Conservation (phyloP, 2,888 invertebrate genomes). For the Euspilapteryx auroguttella region DNA sequence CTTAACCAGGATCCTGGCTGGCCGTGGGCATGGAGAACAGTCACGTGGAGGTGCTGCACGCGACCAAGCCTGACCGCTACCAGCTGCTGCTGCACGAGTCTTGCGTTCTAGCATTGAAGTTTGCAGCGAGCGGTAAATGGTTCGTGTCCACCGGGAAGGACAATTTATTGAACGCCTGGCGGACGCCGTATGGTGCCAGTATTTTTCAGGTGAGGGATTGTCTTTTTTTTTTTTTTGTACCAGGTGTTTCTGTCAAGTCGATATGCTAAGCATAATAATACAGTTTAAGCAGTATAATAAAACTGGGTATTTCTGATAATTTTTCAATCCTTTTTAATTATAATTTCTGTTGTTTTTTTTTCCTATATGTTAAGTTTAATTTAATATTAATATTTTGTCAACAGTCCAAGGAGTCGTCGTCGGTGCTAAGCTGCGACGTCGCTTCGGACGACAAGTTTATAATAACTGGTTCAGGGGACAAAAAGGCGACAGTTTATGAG, state of each 20-base stretch:
- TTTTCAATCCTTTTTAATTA: no score
- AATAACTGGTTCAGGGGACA: conserved; percentile 97
- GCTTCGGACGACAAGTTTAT: conserved; percentile 97
- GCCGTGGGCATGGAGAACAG: conserved; percentile 99
- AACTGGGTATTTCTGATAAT: no score
- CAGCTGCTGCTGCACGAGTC: conserved; percentile 95
- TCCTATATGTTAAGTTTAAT: conserved; percentile 1
- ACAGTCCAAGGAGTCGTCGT: conserved; percentile 94
- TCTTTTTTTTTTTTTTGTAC: conserved; percentile 3
- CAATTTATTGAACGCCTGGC: conserved; percentile 95
- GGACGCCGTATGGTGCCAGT: conserved; percentile 96
- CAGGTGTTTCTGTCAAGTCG: no score
- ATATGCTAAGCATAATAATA: no score
- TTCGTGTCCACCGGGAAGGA: conserved; percentile 99
- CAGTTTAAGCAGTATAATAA: no score
- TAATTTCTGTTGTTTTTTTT: neutral
- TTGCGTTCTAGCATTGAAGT: conserved; percentile 93
- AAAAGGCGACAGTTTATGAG: conserved; percentile 97
- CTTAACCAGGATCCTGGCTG: conserved; percentile 78
- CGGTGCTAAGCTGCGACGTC: conserved; percentile 97
- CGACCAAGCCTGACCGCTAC: conserved; percentile 91
- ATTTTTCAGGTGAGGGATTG: conserved; percentile 90
- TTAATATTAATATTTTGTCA: conserved; percentile 22
- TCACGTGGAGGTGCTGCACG: conserved; percentile 91
- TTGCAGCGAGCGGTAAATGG: conserved; percentile 97